A percentile compares a stretch with the other conserved stretches of the same genome.
phyloP scores from a whole-genome alignment of 30 jellyfish, hydroid and myxozoan genomes.

The Sanderia malayensis region DNA sequence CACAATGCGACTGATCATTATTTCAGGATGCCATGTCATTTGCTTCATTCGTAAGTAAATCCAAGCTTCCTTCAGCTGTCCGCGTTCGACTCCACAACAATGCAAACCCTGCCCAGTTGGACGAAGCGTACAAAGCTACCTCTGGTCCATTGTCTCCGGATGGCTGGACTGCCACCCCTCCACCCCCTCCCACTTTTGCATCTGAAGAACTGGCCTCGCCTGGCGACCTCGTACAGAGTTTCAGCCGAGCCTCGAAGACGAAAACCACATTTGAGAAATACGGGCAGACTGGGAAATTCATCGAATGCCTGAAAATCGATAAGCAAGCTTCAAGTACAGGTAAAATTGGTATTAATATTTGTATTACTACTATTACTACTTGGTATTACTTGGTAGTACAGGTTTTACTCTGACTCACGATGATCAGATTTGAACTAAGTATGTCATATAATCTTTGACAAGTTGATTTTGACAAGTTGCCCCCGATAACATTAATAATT shows the following conservation, averaged over 20 bases:
- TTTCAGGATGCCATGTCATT: slow-evolving; percentile 56
- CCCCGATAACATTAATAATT: no score
- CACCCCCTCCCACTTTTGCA: slow-evolving; percentile 41
- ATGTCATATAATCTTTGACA: no score
- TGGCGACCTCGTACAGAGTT: slow-evolving; percentile 27
- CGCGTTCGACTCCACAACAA: slow-evolving; percentile 53
- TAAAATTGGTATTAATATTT: no score
- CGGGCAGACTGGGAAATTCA: slow-evolving; percentile 32
- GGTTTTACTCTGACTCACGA: no score
- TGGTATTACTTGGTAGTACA: no score
- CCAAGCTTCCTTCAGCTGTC: slow-evolving; percentile 61
- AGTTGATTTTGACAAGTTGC: no score
- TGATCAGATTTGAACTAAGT: no score
- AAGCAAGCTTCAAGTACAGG: slow-evolving; percentile 51
- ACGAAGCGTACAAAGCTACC: slow-evolving; percentile 61
- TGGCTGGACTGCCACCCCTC: slow-evolving; percentile 67
- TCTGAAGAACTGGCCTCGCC: slow-evolving; percentile 20
- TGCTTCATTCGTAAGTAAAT: slow-evolving; percentile 64
- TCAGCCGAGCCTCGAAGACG: slow-evolving; percentile 12
- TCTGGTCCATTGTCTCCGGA: slow-evolving; percentile 39
- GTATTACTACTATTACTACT: no score
- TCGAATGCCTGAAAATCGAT: slow-evolving; percentile 43
- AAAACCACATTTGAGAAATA: slow-evolving; percentile 20
- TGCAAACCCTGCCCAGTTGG: slow-evolving; percentile 38
- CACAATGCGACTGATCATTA: background rate